Conservation (phyloP, 1,140 invertebrate species). For the Samia ricini region DNA sequence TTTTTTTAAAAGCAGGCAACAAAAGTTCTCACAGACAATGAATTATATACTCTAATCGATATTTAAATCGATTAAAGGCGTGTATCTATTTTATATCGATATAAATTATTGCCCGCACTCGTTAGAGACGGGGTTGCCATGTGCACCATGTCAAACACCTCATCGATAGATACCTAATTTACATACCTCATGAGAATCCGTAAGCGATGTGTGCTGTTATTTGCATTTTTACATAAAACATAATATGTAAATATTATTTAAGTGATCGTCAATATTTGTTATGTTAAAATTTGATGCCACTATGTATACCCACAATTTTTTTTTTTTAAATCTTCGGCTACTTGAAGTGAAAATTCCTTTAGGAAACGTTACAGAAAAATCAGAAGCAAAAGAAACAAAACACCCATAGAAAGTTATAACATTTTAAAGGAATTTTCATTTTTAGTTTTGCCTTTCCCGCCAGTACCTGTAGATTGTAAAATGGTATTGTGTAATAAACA, state of each 20-base stretch:
- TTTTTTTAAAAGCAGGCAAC: too few species aligned
- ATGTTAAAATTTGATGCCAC: too few species aligned
- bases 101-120: not conserved
- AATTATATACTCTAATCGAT: too few species aligned
- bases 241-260: constrained; percentile 4
- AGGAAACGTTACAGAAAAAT: not conserved
- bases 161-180: not conserved
- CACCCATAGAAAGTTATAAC: not conserved
- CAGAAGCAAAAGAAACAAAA: too few species aligned
- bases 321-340: too few species aligned
- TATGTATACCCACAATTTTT: too few species aligned
- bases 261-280: not conserved
- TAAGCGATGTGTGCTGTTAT: not conserved
- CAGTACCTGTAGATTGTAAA: constrained; percentile 14
- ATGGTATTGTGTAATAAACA: constrained; percentile 45
- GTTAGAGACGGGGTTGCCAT: not conserved
- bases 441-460: not conserved
- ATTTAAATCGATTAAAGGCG: too few species aligned
- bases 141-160: not conserved
- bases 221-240: constrained; percentile 5
- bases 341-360: not conserved
- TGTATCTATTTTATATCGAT: too few species aligned
- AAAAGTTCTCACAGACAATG: too few species aligned
- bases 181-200: not conserved
- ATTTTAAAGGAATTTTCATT: not conserved